phyloP scores from a whole-genome alignment of 2,113 vertebrate species.

The Uropsilus gracilis region DNA sequence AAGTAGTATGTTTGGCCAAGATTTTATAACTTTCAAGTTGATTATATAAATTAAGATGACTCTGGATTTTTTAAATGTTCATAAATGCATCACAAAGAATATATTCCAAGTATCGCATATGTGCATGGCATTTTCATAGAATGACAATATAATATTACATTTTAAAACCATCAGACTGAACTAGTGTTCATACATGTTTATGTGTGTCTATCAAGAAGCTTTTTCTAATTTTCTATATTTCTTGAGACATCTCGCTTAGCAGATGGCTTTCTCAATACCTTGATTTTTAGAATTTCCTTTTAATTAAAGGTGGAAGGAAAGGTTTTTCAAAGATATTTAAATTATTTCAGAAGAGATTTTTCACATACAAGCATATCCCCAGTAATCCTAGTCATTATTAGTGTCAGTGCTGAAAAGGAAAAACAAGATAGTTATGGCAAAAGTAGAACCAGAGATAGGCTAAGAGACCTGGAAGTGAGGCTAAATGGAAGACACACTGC shows the following conservation, averaged over 20 bases:
- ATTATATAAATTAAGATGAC: not conserved
- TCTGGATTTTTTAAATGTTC: not conserved
- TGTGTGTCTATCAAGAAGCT: not conserved
- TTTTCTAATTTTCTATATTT: not conserved
- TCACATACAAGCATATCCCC: not conserved
- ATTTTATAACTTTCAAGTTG: not conserved
- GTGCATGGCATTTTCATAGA: not conserved
- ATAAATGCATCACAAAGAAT: not conserved
- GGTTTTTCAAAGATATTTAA: not conserved
- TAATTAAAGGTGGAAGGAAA: not conserved
- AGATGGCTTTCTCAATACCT: not conserved
- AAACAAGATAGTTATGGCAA: not conserved
- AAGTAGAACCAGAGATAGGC: not conserved
- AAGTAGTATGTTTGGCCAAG: not conserved
- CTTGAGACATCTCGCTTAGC: not conserved
- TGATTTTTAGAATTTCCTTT: not conserved
- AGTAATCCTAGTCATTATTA: not conserved
- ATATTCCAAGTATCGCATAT: not conserved
- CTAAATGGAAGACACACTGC: not conserved
- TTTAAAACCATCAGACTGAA: not conserved
- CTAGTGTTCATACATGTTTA: not conserved
- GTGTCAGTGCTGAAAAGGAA: not conserved
- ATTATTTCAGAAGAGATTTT: not conserved
- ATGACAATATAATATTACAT: not conserved
- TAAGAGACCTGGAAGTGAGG: not conserved